Percentiles rank a stretch among this genome's conserved stretches.
Evolutionary conservation across 2,797 vertebrate species (phyloP).

Genomic region (Sylvilagus floridanus): DNA sequence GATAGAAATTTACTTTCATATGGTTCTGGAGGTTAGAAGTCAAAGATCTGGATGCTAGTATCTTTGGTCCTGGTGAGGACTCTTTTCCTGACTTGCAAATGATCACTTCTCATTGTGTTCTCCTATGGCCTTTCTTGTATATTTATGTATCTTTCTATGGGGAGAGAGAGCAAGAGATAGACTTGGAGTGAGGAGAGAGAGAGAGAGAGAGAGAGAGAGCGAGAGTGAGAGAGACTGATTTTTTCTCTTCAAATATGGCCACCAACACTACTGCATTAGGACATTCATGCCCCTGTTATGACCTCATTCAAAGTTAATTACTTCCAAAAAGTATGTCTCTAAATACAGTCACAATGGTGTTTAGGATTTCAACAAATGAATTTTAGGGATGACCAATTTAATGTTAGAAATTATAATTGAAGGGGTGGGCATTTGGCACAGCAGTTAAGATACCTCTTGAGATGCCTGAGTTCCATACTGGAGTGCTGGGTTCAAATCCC

Average conservation of each 20-base stretch:
- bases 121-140: neutral
- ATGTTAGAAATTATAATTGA: constrained; percentile 33
- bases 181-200: neutral
- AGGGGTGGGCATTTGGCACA: no score
- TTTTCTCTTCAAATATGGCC: neutral
- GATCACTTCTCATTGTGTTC: neutral
- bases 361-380: neutral
- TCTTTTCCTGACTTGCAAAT: neutral
- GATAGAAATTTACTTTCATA: constrained; percentile 1
- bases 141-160: no score
- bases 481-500: no score
- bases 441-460: no score
- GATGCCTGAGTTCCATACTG: no score
- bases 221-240: neutral
- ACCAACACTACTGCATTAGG: neutral
- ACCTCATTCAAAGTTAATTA: neutral
- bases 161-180: no score
- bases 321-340: neutral
- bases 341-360: neutral
- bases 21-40: neutral
- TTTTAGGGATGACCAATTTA: neutral
- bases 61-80: neutral
- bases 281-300: neutral
- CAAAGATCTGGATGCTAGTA: neutral
- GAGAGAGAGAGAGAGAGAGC: neutral